These are phyloP conservation scores for Drosophila varians DNA, from an alignment of 1,140 invertebrate species.

Conservation along the genomic window DNA sequence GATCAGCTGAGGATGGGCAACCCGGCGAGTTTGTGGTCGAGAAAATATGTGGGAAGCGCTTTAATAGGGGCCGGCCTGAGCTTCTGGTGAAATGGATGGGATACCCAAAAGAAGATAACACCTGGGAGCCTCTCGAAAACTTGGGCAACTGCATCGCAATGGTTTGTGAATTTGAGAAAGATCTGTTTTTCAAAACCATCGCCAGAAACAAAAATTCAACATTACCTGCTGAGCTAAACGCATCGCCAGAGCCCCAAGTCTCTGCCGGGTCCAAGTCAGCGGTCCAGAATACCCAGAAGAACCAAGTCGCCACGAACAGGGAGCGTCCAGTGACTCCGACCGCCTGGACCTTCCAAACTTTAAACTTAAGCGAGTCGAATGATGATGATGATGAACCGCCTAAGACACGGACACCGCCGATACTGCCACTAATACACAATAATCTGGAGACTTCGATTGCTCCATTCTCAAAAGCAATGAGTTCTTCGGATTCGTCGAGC, in stretches of 20 bases:
- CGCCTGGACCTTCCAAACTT: no score
- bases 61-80: constrained; percentile 17
- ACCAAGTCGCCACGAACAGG: not conserved
- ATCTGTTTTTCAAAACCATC: not conserved
- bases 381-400: not conserved
- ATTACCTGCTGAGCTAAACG: no score
- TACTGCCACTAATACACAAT: no score
- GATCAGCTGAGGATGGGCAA: not conserved
- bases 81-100: constrained; percentile 37
- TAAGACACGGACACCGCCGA: not conserved
- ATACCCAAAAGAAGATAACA: constrained; percentile 13
- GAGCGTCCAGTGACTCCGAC: no score
- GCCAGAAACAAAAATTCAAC: not conserved
- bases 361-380: not conserved
- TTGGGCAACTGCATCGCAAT: constrained; percentile 29
- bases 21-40: constrained; percentile 26
- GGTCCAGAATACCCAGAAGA: not conserved
- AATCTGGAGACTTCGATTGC: no score
- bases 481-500: no score
- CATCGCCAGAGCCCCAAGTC: not conserved
- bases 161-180: constrained; percentile 32
- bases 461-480: no score
- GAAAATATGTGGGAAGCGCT: constrained; percentile 35
- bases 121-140: constrained; percentile 55
- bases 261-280: not conserved